Evolutionary conservation across 2,797 vertebrate genomes (phyloP), one percentile per base, ranked within the genome.

Genomic region (Syndactyla subalaris): DNA sequence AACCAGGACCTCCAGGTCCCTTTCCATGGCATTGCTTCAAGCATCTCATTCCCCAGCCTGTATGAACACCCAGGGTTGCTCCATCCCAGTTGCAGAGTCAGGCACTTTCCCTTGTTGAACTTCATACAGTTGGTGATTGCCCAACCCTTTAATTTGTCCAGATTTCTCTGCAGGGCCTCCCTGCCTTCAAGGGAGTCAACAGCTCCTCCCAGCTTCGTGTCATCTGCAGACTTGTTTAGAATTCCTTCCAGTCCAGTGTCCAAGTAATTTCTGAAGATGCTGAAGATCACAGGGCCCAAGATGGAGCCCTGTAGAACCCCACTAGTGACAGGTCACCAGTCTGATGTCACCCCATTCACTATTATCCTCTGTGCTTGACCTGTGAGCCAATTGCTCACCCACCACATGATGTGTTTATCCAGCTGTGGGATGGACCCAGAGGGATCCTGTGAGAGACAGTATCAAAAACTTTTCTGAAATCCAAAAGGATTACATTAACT

Each of bases 1-100:
- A 1, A 22, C 12, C 12, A 52, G 79, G 13, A 16, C 4, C 0
- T 20, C 10, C 29, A 57, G 15, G 16, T n/a, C 3, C 19, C 32
- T 51, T 48, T 78, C 21, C 11, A 20, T 14, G 36, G 14, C 2
- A 2, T 20, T 71, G 20, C 17, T 34, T n/a, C 24, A 38, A 39
- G 24, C 9, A 8, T 30, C 21, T 34, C 34, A 39, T 26, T 30
- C 22, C 6, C 21, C 17, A 19, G 17, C 14, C 51, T 34, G 9
- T 22, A 24, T 6, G 8, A 18, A 16, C 29, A 51, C 34, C 10
- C n/a, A 34, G 14, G 21, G 17, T 34, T 46, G 24, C 8, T 14
- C 15, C 18, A 15, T n/a, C 14, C 21, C 39, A 39, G 39, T 6
- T 39, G 39, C 5, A 51, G 15, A 87, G 43, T 43, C 23, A 11